Evolutionary conservation across 2,797 vertebrate genomes (phyloP), one percentile per base, ranked within the genome.

Genomic region (Cynodonichthys magdalenae): DNA sequence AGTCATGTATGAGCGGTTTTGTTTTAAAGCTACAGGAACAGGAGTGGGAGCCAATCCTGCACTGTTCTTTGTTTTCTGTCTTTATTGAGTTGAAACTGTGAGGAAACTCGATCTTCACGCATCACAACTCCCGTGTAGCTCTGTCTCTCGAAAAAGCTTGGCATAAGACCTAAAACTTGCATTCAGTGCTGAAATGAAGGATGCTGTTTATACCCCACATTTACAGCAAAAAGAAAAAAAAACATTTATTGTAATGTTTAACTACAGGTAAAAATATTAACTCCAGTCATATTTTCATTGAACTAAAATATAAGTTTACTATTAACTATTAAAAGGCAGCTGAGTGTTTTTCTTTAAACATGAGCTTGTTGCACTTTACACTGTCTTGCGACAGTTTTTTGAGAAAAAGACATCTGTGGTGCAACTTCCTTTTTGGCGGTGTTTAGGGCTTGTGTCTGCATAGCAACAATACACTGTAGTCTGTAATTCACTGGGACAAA

Each of bases 1-100:
- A 53, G 53, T 80, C 70, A 56, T 78, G 28, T 79, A 80, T 82
- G 75, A 79, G 65, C 74, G 60, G 51, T 63, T 76, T 58, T 73
- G 81, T 63, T 81, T 18, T 65, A 71, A 79, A 60, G 66, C 57
- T 73, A 52, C 18, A 74, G 60, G 60, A 59, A 63, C 31, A 54
- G 27, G 52, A 69, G 71, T 28, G 36, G 17, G 59, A 46, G 59
- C 69, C 49, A 48, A 4, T 71, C 39, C 15, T 8, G 5, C 1
- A 19, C 47, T 15, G 15, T 56, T 44, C 15, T 20, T 65, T 75
- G 55, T 58, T 77, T 75, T 63, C 57, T 56, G 12, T 48, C 28
- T 53, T 61, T 51, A 64, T 70, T 47, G 52, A 46, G 56, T 55
- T 2, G 0, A 17, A 66, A 62, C 20, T 47, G 20, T 4, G 51